These are phyloP conservation scores for Tylochromis polylepis DNA, from an alignment of 2,113 vertebrate genomes.

Conservation along the genomic window DNA sequence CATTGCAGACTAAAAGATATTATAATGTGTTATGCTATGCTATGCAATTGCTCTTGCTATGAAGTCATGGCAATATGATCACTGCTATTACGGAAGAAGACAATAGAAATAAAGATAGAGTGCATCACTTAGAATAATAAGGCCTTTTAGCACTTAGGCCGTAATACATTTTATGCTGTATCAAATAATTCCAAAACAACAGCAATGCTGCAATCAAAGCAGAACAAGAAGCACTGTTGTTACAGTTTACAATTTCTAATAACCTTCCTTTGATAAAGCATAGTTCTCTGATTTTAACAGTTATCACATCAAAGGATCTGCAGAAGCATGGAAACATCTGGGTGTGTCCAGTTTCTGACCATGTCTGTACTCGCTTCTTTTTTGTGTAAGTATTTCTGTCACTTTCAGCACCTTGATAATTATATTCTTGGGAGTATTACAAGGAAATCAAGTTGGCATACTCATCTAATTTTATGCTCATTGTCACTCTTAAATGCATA, in stretches of 20 bases:
- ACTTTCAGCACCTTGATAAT: background rate
- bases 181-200: background rate
- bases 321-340: conserved; percentile 99
- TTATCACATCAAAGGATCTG: conserved; percentile 98
- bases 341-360: conserved; percentile 98
- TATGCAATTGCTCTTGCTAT: background rate
- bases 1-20: background rate
- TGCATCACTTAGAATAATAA: background rate
- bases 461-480: background rate
- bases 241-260: background rate
- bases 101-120: background rate
- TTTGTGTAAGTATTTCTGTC: conserved; percentile 87
- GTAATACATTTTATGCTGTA: background rate
- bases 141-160: background rate
- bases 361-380: conserved; percentile 98
- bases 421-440: background rate
- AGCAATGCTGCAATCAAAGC: background rate
- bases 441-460: background rate
- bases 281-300: conserved; percentile 61
- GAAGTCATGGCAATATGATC: background rate
- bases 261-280: accelerated
- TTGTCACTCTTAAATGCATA: background rate
- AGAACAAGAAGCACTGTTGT: background rate
- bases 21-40: background rate
- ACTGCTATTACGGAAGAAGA: background rate